Evolutionary conservation across 2,797 vertebrate species (phyloP).

Genomic region (Pipistrellus nathusii): DNA sequence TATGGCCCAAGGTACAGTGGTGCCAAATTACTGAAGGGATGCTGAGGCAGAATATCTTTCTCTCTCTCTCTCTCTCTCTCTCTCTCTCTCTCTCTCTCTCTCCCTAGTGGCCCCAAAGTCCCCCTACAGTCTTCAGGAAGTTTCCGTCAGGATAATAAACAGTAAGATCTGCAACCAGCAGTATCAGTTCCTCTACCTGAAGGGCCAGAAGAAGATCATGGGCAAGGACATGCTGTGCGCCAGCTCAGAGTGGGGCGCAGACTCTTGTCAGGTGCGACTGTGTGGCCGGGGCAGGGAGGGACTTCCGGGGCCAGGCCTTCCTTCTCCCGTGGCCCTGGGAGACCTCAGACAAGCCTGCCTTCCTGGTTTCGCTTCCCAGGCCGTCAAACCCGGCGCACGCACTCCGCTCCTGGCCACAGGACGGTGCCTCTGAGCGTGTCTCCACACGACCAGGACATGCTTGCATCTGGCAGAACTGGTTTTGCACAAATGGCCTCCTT

Average conservation of each 20-base stretch:
- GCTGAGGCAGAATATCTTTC: background rate
- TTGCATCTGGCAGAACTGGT: background rate
- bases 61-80: too few species aligned
- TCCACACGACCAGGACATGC: background rate
- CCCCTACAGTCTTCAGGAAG: conserved; percentile 53
- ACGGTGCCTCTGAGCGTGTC: background rate
- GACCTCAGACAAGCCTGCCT: background rate
- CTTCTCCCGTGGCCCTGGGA: background rate
- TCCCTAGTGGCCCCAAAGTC: background rate
- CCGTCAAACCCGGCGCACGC: background rate
- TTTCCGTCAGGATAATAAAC: conserved; percentile 56
- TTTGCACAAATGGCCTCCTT: background rate
- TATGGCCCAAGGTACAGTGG: background rate
- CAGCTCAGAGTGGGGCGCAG: background rate
- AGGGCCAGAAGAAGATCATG: background rate
- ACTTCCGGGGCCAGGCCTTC: background rate
- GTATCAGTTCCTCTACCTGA: conserved; percentile 68
- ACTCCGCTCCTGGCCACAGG: background rate
- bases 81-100: too few species aligned
- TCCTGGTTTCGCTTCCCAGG: background rate
- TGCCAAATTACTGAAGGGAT: background rate
- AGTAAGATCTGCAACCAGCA: background rate
- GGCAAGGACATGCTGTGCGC: conserved; percentile 63
- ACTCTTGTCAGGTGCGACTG: conserved; percentile 64
- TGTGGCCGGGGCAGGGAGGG: background rate